A percentile compares a stretch with the other conserved stretches of the same genome.
phyloP scores from a whole-genome alignment of 2,113 vertebrate species.

The Sinocyclocheilus anshuiensis region DNA sequence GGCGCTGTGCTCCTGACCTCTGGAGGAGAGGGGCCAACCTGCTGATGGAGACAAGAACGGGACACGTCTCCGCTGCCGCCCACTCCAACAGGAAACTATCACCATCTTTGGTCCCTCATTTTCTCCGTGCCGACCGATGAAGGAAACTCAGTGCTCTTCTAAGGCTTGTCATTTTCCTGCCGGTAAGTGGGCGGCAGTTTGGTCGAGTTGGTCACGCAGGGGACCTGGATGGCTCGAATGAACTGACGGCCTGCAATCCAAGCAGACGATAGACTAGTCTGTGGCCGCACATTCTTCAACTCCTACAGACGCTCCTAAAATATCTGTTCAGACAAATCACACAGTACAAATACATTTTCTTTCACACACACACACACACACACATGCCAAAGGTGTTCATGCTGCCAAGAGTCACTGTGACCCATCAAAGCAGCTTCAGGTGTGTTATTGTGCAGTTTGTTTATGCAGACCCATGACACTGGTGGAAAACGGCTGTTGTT shows the following conservation, averaged over 20 bases:
- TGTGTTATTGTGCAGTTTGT: background rate
- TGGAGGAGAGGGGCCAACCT: conserved; percentile 66
- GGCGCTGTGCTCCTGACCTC: conserved; percentile 76
- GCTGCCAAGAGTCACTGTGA: background rate
- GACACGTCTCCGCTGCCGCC: conserved; percentile 68
- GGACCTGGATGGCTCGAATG: conserved; percentile 67
- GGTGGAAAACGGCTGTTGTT: background rate
- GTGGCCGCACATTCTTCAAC: conserved; percentile 76
- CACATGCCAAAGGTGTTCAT: background rate
- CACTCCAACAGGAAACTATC: conserved; percentile 70
- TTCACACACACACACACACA: background rate
- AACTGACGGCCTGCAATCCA: conserved; percentile 64
- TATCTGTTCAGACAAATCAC: conserved; percentile 56
- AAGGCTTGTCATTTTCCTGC: conserved; percentile 76
- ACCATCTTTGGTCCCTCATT: conserved; percentile 58
- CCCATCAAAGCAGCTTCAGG: conserved; percentile 4
- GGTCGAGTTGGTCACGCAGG: conserved; percentile 72
- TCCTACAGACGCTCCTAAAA: conserved; percentile 73
- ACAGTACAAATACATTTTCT: conserved; percentile 23
- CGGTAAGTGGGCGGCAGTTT: conserved; percentile 73
- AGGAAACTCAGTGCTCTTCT: conserved; percentile 57
- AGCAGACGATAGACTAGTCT: conserved; percentile 63
- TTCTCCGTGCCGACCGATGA: conserved; percentile 61
- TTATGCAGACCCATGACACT: background rate
- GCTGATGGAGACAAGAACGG: conserved; percentile 49